phyloP scores from a whole-genome alignment of 2,113 vertebrate genomes.

The Hippotragus niger region DNA sequence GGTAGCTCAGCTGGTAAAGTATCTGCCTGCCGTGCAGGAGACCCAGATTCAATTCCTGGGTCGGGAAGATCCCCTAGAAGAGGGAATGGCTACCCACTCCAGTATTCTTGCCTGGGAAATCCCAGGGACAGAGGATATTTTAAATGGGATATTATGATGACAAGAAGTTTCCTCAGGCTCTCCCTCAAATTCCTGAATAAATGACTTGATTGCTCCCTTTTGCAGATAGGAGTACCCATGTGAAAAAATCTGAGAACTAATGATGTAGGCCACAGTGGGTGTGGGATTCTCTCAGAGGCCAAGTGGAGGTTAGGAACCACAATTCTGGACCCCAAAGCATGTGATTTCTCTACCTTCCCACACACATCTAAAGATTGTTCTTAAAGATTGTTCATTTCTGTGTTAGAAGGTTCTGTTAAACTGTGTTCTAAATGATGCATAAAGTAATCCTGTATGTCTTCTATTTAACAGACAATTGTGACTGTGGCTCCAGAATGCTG shows the following conservation, averaged over 20 bases:
- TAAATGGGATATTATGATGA: background rate
- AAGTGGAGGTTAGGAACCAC: background rate
- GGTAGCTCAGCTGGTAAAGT: background rate
- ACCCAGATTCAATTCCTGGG: background rate
- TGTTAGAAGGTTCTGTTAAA: background rate
- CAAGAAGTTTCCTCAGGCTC: background rate
- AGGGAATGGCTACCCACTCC: background rate
- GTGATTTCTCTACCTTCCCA: constrained; percentile 42
- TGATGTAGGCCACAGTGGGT: background rate
- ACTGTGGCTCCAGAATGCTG: background rate
- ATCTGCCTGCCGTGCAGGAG: background rate
- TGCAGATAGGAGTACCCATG: background rate
- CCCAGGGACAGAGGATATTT: background rate
- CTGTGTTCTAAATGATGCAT: background rate
- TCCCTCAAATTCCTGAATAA: background rate
- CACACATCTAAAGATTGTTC: background rate
- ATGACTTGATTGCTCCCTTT: background rate
- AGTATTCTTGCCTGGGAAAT: background rate
- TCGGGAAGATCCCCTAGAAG: background rate
- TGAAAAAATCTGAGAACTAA: background rate
- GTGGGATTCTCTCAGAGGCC: background rate
- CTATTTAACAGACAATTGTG: background rate
- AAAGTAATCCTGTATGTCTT: background rate
- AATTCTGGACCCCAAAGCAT: constrained; percentile 12
- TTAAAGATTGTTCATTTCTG: constrained; percentile 45